Percentiles rank a stretch among this genome's conserved stretches.
These are phyloP conservation scores for Epinephelus lanceolatus DNA, from an alignment of 2,113 vertebrate species.

Conservation along the genomic window DNA sequence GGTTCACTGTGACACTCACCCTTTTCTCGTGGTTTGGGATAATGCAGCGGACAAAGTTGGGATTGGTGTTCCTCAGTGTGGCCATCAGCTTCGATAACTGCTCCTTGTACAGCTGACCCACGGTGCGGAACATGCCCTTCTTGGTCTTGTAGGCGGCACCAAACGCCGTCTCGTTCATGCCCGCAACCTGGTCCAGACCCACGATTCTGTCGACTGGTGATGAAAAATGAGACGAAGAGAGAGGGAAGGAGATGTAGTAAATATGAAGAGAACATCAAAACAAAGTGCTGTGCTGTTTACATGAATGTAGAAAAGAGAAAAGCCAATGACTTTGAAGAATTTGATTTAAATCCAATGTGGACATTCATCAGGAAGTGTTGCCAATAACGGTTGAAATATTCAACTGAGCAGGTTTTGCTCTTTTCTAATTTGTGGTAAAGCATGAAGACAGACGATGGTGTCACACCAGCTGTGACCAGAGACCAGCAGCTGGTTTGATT, in stretches of 20 bases:
- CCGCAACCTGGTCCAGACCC: constrained; percentile 97
- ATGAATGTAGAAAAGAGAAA: constrained; percentile 42
- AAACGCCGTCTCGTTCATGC: constrained; percentile 96
- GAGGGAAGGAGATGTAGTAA: too few species aligned
- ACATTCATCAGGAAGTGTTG: constrained; percentile 13
- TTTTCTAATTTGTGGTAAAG: constrained; percentile 41
- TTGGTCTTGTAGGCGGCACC: constrained; percentile 96
- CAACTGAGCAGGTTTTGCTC: constrained; percentile 19
- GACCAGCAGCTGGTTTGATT: constrained; percentile 7
- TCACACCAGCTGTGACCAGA: constrained; percentile 29
- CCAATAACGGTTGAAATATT: constrained; percentile 7
- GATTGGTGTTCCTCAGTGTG: constrained; percentile 97
- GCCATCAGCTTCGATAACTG: constrained; percentile 97
- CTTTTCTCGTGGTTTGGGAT: constrained; percentile 98
- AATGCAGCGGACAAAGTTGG: constrained; percentile 98
- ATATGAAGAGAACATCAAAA: not conserved
- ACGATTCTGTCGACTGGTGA: constrained; percentile 95
- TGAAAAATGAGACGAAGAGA: not conserved
- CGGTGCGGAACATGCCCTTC: constrained; percentile 98
- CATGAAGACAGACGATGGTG: constrained; percentile 39
- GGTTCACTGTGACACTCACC: constrained; percentile 78
- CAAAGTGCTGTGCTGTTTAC: not conserved
- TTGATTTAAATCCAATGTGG: constrained; percentile 8
- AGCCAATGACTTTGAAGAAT: not conserved
- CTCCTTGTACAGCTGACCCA: constrained; percentile 97